A percentile compares a stretch with the other conserved stretches of the same genome.
These are phyloP conservation scores for Fukomys damarensis DNA, from an alignment of 2,113 vertebrate species.

Conservation along the genomic window DNA sequence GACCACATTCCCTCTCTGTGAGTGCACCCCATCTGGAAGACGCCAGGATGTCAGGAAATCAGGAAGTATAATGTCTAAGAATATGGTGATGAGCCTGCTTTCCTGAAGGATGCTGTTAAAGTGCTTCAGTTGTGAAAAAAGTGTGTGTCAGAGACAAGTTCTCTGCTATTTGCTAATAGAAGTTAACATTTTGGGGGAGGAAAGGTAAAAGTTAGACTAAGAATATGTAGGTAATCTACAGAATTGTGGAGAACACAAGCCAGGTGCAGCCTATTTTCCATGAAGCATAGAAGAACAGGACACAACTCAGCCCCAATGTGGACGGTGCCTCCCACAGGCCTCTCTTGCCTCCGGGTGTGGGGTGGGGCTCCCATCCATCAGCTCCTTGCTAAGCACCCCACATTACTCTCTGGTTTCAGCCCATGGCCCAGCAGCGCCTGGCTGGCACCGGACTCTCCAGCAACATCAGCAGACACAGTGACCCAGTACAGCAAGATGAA, in stretches of 20 bases:
- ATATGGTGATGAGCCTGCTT: background rate
- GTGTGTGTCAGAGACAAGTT: background rate
- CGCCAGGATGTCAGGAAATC: background rate
- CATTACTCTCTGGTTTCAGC: rapidly evolving
- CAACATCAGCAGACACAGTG: rapidly evolving
- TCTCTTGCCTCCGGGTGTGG: background rate
- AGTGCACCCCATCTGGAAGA: background rate
- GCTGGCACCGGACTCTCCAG: rapidly evolving
- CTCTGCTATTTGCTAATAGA: background rate
- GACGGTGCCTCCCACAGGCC: too few relatives aligned
- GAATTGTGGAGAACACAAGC: background rate
- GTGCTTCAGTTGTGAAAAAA: background rate
- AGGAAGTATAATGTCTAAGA: background rate
- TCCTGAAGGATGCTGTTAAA: background rate
- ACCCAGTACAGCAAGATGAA: background rate
- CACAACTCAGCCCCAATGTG: background rate
- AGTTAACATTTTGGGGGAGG: background rate
- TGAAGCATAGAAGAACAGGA: background rate
- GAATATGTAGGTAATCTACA: too few relatives aligned
- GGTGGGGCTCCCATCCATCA: rapidly evolving
- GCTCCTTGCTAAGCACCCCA: rapidly evolving
- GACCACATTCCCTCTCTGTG: background rate
- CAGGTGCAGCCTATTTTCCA: background rate
- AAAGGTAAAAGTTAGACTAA: background rate
- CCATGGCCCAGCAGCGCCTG: background rate